phyloP scores from a whole-genome alignment of 2,113 vertebrate genomes.

The Sinocyclocheilus anshuiensis region DNA sequence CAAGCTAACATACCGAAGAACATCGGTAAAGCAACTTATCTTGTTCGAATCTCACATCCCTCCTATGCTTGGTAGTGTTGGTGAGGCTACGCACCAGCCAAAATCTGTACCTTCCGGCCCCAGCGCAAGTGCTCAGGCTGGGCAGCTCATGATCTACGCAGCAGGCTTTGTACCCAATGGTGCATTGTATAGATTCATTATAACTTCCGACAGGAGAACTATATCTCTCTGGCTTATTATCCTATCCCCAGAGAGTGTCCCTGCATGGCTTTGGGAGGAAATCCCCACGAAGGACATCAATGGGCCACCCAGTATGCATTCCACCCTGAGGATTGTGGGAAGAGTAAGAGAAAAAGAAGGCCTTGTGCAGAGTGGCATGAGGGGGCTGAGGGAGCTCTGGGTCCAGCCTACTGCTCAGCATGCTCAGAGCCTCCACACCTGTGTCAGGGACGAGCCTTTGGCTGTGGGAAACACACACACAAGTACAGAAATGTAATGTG shows the following conservation, averaged over 20 bases:
- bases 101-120: constrained; percentile 63
- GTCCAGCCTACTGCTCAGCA: constrained; percentile 77
- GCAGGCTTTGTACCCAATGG: constrained; percentile 55
- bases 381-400: constrained; percentile 79
- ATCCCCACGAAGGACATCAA: constrained; percentile 75
- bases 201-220: constrained; percentile 42
- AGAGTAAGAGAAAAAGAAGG: constrained; percentile 87
- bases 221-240: constrained; percentile 66
- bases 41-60: constrained; percentile 48
- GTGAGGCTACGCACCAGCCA: constrained; percentile 59
- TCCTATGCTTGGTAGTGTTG: constrained; percentile 54
- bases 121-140: constrained; percentile 46
- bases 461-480: constrained; percentile 73
- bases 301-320: constrained; percentile 82
- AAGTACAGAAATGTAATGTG: not conserved
- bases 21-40: constrained; percentile 51
- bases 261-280: constrained; percentile 88
- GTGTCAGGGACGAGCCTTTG: constrained; percentile 96
- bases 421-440: constrained; percentile 73
- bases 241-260: constrained; percentile 70
- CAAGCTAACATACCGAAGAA: constrained; percentile 52
- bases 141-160: constrained; percentile 20
- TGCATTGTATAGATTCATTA: constrained; percentile 62
- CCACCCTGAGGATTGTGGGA: constrained; percentile 95
- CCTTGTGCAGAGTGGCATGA: constrained; percentile 89